These are phyloP conservation scores for Cheilosia impressa DNA, from an alignment of 2,888 invertebrate genomes.

Conservation along the genomic window DNA sequence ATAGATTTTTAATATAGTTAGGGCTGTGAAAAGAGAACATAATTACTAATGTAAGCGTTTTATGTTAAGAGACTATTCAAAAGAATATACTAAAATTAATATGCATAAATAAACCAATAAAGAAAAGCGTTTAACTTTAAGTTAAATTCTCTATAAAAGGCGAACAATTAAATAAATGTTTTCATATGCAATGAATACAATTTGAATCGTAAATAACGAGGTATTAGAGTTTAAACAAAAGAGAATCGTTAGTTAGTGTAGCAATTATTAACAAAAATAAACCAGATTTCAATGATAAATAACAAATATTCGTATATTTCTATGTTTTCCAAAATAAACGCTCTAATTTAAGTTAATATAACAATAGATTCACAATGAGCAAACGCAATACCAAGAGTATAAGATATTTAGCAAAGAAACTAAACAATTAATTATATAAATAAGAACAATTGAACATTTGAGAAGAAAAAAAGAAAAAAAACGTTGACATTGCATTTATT, in stretches of 20 bases:
- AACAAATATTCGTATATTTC: conserved; percentile 69
- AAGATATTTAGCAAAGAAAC: conserved; percentile 11
- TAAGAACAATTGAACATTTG: conserved; percentile 29
- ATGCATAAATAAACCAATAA: conserved; percentile 38
- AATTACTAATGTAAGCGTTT: conserved; percentile 73
- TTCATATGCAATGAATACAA: conserved; percentile 24
- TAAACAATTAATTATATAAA: conserved; percentile 10
- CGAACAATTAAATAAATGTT: conserved; percentile 17
- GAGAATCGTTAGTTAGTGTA: conserved; percentile 55
- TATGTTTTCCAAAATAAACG: conserved; percentile 69
- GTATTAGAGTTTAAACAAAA: conserved; percentile 46
- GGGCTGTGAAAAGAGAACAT: conserved; percentile 75
- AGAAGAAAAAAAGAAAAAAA: conserved; percentile 23
- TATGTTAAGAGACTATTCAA: conserved; percentile 74
- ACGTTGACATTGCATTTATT: conserved; percentile 65
- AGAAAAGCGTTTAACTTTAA: conserved; percentile 17
- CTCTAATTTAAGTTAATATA: conserved; percentile 56
- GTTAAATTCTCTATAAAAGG: conserved; percentile 20
- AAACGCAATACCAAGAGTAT: conserved; percentile 13
- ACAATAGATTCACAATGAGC: conserved; percentile 27
- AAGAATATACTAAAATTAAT: conserved; percentile 39
- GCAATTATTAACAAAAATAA: conserved; percentile 44
- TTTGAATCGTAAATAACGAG: conserved; percentile 39
- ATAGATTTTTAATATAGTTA: conserved; percentile 69
- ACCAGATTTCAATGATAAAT: conserved; percentile 18